phyloP scores from a whole-genome alignment of 2,113 vertebrate genomes.

The Chunga burmeisteri region DNA sequence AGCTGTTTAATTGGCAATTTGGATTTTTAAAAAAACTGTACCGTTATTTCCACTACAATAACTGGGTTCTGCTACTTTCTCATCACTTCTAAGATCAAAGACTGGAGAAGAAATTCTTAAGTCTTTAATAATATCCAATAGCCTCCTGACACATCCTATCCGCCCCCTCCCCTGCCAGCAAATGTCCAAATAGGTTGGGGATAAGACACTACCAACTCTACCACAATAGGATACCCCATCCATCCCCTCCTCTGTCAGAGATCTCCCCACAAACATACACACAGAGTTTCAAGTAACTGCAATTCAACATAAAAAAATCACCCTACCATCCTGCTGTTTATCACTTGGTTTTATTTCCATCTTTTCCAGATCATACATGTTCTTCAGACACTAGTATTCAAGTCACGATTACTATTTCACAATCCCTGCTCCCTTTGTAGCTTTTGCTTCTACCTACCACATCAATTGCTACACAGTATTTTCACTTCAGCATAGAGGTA shows the following conservation, averaged over 20 bases:
- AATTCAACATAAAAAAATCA: neutral
- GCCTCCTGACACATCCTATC: neutral
- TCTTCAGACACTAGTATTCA: neutral
- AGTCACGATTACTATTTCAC: neutral
- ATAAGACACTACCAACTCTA: neutral
- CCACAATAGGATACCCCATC: neutral
- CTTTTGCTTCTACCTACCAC: neutral
- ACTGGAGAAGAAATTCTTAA: neutral
- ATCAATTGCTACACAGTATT: neutral
- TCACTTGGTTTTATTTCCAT: neutral
- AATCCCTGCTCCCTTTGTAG: neutral
- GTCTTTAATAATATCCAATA: neutral
- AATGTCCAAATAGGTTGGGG: neutral
- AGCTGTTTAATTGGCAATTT: neutral
- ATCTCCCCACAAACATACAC: neutral
- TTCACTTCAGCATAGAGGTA: neutral
- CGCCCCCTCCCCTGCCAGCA: accelerated
- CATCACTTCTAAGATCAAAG: neutral
- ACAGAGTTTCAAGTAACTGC: neutral
- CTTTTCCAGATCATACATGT: neutral
- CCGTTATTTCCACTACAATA: neutral
- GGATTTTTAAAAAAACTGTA: neutral
- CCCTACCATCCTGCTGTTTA: neutral
- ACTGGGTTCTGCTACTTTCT: neutral
- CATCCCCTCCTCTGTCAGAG: neutral